Base-by-base conservation (phyloP, 2,888 invertebrate genomes). In the Epinotia bilunana region DNA sequence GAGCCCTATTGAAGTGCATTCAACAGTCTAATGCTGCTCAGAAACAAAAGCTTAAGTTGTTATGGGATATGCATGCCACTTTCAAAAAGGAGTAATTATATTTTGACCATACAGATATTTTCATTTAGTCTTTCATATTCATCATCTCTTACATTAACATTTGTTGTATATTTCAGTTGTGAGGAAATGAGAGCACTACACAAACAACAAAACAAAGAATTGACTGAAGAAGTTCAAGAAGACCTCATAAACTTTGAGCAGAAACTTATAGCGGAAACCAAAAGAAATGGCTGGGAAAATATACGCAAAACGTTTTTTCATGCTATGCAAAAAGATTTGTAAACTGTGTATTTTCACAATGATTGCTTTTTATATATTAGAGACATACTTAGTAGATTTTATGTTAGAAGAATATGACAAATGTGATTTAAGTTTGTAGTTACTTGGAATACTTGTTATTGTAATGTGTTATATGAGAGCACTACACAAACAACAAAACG, bases 251-350 rank as follows among this genome's bases (percentile, higher is more conserved):
- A 86, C 69, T 79, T 92, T 58, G 90, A 92, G 79, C 84, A 90
- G 67, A 91, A 92, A 82, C 80, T 93, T 5, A 83, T 91, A 62
- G 82, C 87, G 13, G 91, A 93, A 77, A 90, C 91, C 23, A 92
- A 90, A 76, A 86, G 88, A 69, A 91, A 80, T 80, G 88, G 90
- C 65, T 88, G 88, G 88, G 91, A 93, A 78, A 87, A 85, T 20
- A 79, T 93, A 58, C 85, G 87, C 1, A 86, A 88, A 83, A 88
- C 88, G 20, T 87, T 93, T 72, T 87, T 90, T 77, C 87, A 91
- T 82, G 87, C 88, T 84, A 90, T 92, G 88, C 87, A 91, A 77
- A 90, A 90, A 87, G 89, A 90, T 80, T 85, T 89, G 79, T 90
- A 86, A 84, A 77, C 57, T 72, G 20, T 73, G 76, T 69, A 63